A percentile compares a stretch with the other conserved stretches of the same genome.
Conservation (phyloP, 1,140 invertebrate species). For the Orius insidiosus region DNA sequence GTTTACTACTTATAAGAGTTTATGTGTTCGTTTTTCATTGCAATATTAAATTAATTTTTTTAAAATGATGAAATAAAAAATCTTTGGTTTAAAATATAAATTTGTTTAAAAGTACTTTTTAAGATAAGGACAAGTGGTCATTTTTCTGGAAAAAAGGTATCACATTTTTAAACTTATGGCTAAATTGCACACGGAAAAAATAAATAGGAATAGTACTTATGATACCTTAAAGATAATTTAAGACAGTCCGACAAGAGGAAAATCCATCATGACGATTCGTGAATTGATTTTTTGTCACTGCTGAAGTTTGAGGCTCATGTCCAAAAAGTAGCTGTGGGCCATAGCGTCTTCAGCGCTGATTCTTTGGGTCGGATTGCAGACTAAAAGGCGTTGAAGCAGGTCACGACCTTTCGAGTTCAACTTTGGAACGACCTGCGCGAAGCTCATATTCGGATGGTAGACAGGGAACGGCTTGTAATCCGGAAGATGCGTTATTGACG, state of each 20-base stretch:
- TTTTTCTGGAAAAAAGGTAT: too few species aligned
- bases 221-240: background rate
- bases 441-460: conserved; percentile 69
- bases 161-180: too few species aligned
- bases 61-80: too few species aligned
- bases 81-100: too few species aligned
- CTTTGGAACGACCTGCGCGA: conserved; percentile 79
- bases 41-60: too few species aligned
- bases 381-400: conserved; percentile 72
- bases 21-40: too few species aligned
- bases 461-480: conserved; percentile 94
- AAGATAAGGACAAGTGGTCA: too few species aligned
- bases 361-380: conserved; percentile 85
- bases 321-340: conserved; percentile 86
- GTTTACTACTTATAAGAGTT: too few species aligned
- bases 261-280: conserved; percentile 1
- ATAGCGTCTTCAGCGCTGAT: conserved; percentile 93
- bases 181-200: too few species aligned
- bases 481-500: conserved; percentile 78
- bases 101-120: too few species aligned
- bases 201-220: too few species aligned
- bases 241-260: conserved; percentile 4
- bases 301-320: conserved; percentile 34
- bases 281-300: conserved; percentile 11
- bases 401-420: conserved; percentile 85